Conservation (phyloP, 2,797 vertebrate genomes). For the Antennarius maculatus region DNA sequence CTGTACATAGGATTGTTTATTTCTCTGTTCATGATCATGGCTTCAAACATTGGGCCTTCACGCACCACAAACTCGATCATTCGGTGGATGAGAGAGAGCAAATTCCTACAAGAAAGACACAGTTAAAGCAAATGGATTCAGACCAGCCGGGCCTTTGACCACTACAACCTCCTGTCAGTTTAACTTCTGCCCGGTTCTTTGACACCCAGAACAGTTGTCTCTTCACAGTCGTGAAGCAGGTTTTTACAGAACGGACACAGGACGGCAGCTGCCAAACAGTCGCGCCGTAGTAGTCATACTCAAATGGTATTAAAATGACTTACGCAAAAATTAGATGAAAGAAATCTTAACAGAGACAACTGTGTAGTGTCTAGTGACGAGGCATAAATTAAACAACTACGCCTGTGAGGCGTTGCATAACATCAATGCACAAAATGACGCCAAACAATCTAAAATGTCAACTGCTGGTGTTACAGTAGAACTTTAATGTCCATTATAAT, state of each 20-base stretch:
- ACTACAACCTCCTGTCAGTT: constrained; percentile 53
- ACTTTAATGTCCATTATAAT: constrained; percentile 1
- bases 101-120: constrained; percentile 99
- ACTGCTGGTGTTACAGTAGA: constrained; percentile 24
- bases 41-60: constrained; percentile 99
- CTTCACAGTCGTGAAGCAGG: not conserved
- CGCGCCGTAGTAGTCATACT: not conserved
- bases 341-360: constrained; percentile 13
- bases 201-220: constrained; percentile 41
- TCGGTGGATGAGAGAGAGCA: constrained; percentile 99
- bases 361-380: constrained; percentile 45
- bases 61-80: constrained; percentile 99
- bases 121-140: constrained; percentile 99
- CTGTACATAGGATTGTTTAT: constrained; percentile 99
- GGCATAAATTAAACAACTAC: constrained; percentile 55
- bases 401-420: constrained; percentile 48
- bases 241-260: not conserved
- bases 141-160: constrained; percentile 74
- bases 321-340: not conserved
- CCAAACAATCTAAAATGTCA: constrained; percentile 37
- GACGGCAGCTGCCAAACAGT: not conserved
- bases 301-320: not conserved
- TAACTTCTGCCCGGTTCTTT: constrained; percentile 55
- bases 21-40: constrained; percentile 99
- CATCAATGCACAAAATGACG: constrained; percentile 39